Evolutionary conservation across 1,140 invertebrate species (phyloP).

Genomic region (Anadara kagoshimensis): DNA sequence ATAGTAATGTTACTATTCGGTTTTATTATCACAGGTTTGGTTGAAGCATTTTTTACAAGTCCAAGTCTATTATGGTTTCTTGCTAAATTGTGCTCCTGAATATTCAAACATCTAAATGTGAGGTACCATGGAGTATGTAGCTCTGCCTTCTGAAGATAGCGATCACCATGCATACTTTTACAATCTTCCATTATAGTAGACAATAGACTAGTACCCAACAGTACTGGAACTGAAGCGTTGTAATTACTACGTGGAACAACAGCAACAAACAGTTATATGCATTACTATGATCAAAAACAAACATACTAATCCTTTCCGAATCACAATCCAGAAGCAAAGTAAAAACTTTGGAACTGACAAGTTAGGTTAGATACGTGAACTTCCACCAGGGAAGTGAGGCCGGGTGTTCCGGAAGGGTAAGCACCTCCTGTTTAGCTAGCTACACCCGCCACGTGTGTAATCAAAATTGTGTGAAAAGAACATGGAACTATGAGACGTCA

Average conservation of each 20-base stretch:
- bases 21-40: constrained; percentile 2
- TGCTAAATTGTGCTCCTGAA: constrained; percentile 13
- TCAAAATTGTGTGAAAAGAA: too few species aligned
- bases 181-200: neutral
- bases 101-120: constrained; percentile 11
- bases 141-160: constrained; percentile 13
- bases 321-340: too few species aligned
- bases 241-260: constrained; percentile 10
- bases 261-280: neutral
- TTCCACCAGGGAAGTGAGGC: too few species aligned
- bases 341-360: too few species aligned
- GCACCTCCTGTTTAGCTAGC: too few species aligned
- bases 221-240: constrained; percentile 3
- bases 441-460: too few species aligned
- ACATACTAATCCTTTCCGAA: too few species aligned
- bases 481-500: too few species aligned
- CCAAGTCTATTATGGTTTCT: constrained; percentile 2
- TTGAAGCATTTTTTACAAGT: constrained; percentile 1
- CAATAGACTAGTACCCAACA: constrained; percentile 25
- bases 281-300: too few species aligned
- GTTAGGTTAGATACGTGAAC: too few species aligned
- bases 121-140: constrained; percentile 23
- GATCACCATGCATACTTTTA: neutral
- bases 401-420: too few species aligned
- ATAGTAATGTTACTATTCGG: neutral